phyloP scores from a whole-genome alignment of 2,888 invertebrate species.

The Tribolium freemani region DNA sequence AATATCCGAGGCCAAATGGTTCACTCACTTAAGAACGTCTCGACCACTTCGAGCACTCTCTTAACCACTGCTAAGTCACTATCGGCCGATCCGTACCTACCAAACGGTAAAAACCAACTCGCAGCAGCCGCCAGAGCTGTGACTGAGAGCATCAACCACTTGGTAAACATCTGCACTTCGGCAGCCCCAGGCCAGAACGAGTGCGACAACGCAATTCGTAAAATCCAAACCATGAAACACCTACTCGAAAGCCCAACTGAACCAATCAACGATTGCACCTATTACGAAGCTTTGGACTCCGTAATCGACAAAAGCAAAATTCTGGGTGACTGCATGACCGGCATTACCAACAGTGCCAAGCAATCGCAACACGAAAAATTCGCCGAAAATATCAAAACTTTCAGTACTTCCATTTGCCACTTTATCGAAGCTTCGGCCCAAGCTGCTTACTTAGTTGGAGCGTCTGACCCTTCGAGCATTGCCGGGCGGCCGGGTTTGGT shows the following conservation, averaged over 20 bases:
- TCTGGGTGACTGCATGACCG: conserved; percentile 91
- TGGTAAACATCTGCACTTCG: conserved; percentile 89
- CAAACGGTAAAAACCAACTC: conserved; percentile 91
- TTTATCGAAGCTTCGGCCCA: conserved; percentile 95
- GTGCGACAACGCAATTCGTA: conserved; percentile 94
- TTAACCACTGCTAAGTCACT: conserved; percentile 90
- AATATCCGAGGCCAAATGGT: conserved; percentile 87
- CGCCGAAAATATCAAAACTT: conserved; percentile 85
- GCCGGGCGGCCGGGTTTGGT: conserved; percentile 91
- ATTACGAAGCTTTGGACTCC: conserved; percentile 93
- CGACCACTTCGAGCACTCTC: conserved; percentile 88
- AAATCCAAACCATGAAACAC: conserved; percentile 88
- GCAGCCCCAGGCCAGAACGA: conserved; percentile 97
- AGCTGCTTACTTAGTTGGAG: conserved; percentile 94
- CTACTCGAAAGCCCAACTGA: conserved; percentile 89
- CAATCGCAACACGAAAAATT: conserved; percentile 88
- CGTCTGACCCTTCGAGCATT: conserved; percentile 90
- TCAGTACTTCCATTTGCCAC: conserved; percentile 90
- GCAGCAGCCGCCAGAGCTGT: conserved; percentile 90
- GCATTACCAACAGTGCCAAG: conserved; percentile 94
- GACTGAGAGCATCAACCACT: conserved; percentile 91
- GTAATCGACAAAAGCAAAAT: conserved; percentile 91
- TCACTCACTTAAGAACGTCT: conserved; percentile 88
- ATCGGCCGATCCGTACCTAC: conserved; percentile 89
- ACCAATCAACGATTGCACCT: conserved; percentile 89